Evolutionary conservation across 2,888 invertebrate genomes (phyloP), one percentile per base, ranked within the genome.

Genomic region (Zele albiditarsus): DNA sequence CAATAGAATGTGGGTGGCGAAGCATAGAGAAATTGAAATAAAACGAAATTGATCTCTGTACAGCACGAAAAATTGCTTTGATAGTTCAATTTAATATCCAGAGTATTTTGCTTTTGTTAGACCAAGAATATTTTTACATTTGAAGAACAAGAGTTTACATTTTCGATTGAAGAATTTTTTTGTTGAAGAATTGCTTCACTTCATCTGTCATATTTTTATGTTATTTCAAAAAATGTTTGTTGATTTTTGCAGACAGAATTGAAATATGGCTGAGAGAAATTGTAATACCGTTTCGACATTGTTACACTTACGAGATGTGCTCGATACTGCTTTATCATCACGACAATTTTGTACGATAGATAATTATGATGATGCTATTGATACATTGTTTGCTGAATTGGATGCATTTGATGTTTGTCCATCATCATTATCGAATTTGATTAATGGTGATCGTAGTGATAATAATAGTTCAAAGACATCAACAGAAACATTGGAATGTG

Each of bases 351-450:
- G 84, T 66, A 81, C 78, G 31, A 46, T 71, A 3, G 77, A 81
- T 10, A 83, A 82, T 79, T 79, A 83, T 70, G 75, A 79, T 8
- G 81, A 82, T 25, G 82, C 83, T 8, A 74, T 84, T 63, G 71
- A 70, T 23, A 80, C 76, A 10, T 70, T 84, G n/a, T 79, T 82
- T 14, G 84, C 84, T 84, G 85, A 85, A 76, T 77, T 84, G 5
- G 84, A 83, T 14, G 82, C 81, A n/a, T 76, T 85, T 6, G 83
- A 76, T 58, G 77, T 82, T 14, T 27, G 77, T 14, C 42, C 80
- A 10, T 53, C 53, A 53, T 53, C 53, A n/a, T 53, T 53, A 53
- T 23, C n/a, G 8, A 20, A 20, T 20, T n/a, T 20, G 20, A 53
- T 20, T 20, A 20, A 38, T 6, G 3, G 8, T 38, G 38, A 2